Evolutionary conservation across 1,140 invertebrate genomes (phyloP).

Genomic region (Cydia strobilella): DNA sequence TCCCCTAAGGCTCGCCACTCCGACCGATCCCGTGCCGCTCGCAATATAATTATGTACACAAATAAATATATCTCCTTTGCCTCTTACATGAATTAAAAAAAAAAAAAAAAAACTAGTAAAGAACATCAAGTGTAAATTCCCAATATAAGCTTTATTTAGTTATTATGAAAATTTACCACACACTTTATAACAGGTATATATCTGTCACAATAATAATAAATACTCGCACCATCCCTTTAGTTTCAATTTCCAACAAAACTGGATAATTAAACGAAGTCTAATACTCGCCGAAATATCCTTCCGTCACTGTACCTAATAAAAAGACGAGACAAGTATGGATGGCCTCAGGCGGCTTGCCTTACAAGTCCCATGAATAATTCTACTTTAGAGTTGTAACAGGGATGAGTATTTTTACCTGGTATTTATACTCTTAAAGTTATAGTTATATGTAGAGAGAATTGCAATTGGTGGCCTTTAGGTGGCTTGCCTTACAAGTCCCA

Average conservation of each 20-base stretch:
- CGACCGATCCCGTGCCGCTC: no score
- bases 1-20: no score
- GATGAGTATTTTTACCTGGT: slow-evolving; percentile 15
- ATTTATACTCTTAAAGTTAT: neutral
- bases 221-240: neutral
- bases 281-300: neutral
- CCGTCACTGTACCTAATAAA: slow-evolving; percentile 13
- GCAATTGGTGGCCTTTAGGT: no score
- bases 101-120: no score
- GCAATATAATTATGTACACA: no score
- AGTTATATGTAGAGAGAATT: no score
- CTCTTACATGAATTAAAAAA: no score
- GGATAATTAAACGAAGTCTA: slow-evolving; percentile 18
- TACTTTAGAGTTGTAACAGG: neutral
- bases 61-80: no score
- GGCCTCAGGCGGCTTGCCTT: slow-evolving; percentile 12
- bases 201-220: neutral
- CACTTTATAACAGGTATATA: neutral
- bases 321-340: slow-evolving; percentile 27
- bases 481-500: no score
- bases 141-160: no score
- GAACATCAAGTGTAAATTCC: no score
- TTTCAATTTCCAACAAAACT: neutral
- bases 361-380: slow-evolving; percentile 27
- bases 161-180: no score